A percentile compares a stretch with the other conserved stretches of the same genome.
phyloP scores from a whole-genome alignment of 1,140 invertebrate species.

The Brachionus asplanchnoidis region DNA sequence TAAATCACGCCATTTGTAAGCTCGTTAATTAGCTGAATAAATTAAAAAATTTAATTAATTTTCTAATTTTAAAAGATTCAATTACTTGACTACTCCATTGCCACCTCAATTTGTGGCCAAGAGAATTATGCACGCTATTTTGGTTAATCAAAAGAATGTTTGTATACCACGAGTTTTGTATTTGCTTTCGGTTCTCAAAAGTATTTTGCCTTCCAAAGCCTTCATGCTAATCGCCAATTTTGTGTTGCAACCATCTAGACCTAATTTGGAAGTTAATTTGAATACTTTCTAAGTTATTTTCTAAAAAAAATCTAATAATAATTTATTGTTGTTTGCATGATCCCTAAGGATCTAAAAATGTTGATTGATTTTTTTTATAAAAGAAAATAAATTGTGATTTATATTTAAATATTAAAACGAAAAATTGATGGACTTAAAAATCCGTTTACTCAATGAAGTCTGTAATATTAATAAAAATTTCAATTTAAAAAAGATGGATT shows the following conservation, averaged over 20 bases:
- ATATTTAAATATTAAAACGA: not conserved
- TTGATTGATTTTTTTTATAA: not conserved
- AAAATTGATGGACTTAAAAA: not conserved
- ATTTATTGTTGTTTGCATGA: not conserved
- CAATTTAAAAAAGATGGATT: constrained; percentile 28
- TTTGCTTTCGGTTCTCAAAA: constrained; percentile 23
- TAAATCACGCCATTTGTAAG: constrained; percentile 34
- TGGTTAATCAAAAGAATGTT: constrained; percentile 41
- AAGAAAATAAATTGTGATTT: not conserved
- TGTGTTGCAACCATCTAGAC: constrained; percentile 39
- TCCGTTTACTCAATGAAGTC: not conserved
- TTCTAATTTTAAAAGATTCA: not conserved
- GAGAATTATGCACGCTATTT: constrained; percentile 29
- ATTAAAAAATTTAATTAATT: too few species aligned
- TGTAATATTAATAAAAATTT: not conserved
- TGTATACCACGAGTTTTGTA: constrained; percentile 34
- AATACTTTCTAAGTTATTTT: not conserved
- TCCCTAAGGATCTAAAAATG: not conserved
- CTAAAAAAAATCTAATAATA: not conserved
- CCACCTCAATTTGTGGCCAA: constrained; percentile 18
- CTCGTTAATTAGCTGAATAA: too few species aligned
- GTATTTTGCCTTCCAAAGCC: constrained; percentile 29
- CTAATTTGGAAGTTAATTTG: constrained; percentile 26
- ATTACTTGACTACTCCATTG: constrained; percentile 6
- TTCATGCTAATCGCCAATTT: constrained; percentile 41